phyloP scores from a whole-genome alignment of 2,888 invertebrate genomes.

The Lydus trimaculatus region DNA sequence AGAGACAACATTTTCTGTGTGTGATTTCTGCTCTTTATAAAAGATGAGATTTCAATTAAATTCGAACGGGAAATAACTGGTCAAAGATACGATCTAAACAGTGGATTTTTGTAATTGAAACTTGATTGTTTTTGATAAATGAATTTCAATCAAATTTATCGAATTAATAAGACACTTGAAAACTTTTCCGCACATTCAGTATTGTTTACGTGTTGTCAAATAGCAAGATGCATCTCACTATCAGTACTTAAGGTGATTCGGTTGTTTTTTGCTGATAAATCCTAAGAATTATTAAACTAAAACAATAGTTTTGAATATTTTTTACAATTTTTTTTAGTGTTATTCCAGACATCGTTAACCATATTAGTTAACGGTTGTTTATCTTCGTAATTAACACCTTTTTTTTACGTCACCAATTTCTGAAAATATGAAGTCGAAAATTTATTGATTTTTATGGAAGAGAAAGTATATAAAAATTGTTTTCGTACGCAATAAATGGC shows the following conservation, averaged over 20 bases:
- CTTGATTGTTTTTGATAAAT: background rate
- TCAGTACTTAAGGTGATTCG: no score
- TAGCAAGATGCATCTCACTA: no score
- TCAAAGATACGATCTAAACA: background rate
- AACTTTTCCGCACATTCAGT: no score
- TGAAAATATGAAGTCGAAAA: no score
- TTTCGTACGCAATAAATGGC: background rate
- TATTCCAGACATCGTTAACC: background rate
- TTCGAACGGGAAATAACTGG: background rate
- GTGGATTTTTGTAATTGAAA: background rate
- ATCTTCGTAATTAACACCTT: background rate
- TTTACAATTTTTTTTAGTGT: background rate
- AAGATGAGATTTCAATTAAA: slow-evolving; percentile 47
- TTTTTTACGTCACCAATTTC: background rate
- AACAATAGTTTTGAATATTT: background rate
- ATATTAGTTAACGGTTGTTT: background rate
- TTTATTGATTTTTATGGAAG: background rate
- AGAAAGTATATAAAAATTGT: background rate
- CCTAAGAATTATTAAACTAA: background rate
- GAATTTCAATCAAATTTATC: background rate
- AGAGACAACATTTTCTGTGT: slow-evolving; percentile 44
- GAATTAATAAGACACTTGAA: background rate
- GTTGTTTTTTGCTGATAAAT: background rate
- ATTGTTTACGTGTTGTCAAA: no score
- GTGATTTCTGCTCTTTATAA: slow-evolving; percentile 37